These are phyloP conservation scores for Leptopilina myrica DNA, from an alignment of 2,888 invertebrate species.

Conservation along the genomic window DNA sequence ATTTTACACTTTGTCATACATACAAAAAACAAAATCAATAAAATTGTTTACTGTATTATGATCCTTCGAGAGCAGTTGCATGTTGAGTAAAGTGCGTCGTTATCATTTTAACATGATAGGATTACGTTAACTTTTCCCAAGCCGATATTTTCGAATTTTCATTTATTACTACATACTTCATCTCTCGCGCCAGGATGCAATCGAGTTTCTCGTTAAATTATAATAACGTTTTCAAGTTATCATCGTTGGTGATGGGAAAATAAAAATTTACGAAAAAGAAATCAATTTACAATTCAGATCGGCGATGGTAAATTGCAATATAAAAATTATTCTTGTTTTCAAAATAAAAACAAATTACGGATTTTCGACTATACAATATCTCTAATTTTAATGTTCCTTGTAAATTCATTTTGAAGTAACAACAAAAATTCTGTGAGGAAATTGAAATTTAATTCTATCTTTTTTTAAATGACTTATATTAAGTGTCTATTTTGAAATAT, in stretches of 20 bases:
- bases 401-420: too few relatives aligned
- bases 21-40: too few relatives aligned
- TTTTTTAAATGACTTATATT: too few relatives aligned
- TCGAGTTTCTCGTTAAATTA: constrained; percentile 20
- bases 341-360: not conserved
- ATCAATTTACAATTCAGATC: constrained; percentile 15
- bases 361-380: too few relatives aligned
- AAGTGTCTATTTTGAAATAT: too few relatives aligned
- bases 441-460: too few relatives aligned
- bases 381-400: too few relatives aligned
- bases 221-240: constrained; percentile 15
- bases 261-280: constrained; percentile 10
- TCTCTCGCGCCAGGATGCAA: constrained; percentile 9
- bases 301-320: not conserved
- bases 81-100: not conserved
- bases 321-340: not conserved
- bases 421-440: too few relatives aligned
- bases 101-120: not conserved
- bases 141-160: constrained; percentile 17
- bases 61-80: too few relatives aligned
- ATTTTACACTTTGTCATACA: too few relatives aligned
- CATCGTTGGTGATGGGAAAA: constrained; percentile 6
- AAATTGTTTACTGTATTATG: too few relatives aligned
- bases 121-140: constrained; percentile 5
- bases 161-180: not conserved